Evolutionary conservation across 2,888 invertebrate species (phyloP).

Genomic region (Charanyca ferruginea): DNA sequence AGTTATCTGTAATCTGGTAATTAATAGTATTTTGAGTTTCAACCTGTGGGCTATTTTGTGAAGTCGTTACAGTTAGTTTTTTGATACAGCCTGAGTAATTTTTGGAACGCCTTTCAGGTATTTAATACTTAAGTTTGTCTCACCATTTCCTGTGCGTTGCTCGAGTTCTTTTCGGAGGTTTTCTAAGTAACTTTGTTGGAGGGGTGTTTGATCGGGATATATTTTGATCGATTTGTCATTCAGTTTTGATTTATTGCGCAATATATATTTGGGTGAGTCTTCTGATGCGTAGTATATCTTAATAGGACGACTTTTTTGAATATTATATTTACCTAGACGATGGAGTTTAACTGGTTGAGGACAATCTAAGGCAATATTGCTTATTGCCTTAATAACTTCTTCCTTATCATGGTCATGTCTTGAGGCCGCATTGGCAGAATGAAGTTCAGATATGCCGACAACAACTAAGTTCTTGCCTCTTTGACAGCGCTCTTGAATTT

Average conservation of each 20-base stretch:
- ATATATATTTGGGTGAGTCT: constrained; percentile 1
- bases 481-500: constrained; percentile 2
- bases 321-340: not conserved
- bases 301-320: too few relatives aligned
- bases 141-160: too few relatives aligned
- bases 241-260: constrained; percentile 4
- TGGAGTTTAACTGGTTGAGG: constrained; percentile 3
- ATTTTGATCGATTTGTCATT: not conserved
- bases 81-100: too few relatives aligned
- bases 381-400: not conserved
- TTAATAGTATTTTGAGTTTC: too few relatives aligned
- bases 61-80: too few relatives aligned
- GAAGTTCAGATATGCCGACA: constrained; percentile 1
- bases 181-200: too few relatives aligned
- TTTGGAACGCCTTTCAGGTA: too few relatives aligned
- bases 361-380: not conserved
- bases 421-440: not conserved
- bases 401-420: constrained; percentile 1
- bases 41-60: too few relatives aligned
- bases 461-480: not conserved
- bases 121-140: too few relatives aligned
- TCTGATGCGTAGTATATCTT: constrained; percentile 1
- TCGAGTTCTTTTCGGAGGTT: too few relatives aligned
- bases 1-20: constrained; percentile 8
- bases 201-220: too few relatives aligned